phyloP scores from a whole-genome alignment of 2,797 vertebrate species.

The Sandelia bainsii region DNA sequence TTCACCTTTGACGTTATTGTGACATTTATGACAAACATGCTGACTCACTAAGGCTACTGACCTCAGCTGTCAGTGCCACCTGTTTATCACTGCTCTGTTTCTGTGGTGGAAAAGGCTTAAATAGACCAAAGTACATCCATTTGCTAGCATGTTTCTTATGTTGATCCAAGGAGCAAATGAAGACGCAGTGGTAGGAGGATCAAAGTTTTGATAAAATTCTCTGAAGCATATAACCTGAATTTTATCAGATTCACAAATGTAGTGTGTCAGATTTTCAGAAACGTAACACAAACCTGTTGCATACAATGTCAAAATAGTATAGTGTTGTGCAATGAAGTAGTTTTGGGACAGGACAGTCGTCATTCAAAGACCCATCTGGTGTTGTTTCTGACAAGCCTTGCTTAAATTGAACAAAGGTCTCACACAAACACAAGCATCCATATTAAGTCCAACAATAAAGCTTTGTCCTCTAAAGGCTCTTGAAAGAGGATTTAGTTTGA shows the following conservation, averaged over 20 bases:
- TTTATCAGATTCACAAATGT: background rate
- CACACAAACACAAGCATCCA: constrained; percentile 10
- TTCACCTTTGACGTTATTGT: constrained; percentile 65
- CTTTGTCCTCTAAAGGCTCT: constrained; percentile 68
- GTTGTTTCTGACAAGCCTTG: constrained; percentile 24
- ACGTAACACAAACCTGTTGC: background rate
- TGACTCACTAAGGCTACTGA: constrained; percentile 56
- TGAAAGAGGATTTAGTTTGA: constrained; percentile 78
- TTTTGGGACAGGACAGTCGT: constrained; percentile 20
- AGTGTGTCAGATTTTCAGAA: background rate
- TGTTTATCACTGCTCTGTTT: constrained; percentile 48
- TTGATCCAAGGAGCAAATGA: background rate
- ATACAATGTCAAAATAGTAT: background rate
- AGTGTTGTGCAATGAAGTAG: background rate
- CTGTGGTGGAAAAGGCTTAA: constrained; percentile 24
- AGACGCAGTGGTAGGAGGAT: background rate
- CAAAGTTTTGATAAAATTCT: background rate
- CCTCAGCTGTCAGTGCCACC: constrained; percentile 40
- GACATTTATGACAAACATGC: constrained; percentile 60
- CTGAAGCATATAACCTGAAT: too few relatives aligned
- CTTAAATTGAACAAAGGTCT: constrained; percentile 36
- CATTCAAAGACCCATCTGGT: constrained; percentile 43
- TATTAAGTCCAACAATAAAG: constrained; percentile 58
- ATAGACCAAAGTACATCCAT: constrained; percentile 12
- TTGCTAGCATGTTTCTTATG: background rate